Base-by-base conservation (phyloP, 2,888 invertebrate genomes). In the Ecliptopera silaceata region DNA sequence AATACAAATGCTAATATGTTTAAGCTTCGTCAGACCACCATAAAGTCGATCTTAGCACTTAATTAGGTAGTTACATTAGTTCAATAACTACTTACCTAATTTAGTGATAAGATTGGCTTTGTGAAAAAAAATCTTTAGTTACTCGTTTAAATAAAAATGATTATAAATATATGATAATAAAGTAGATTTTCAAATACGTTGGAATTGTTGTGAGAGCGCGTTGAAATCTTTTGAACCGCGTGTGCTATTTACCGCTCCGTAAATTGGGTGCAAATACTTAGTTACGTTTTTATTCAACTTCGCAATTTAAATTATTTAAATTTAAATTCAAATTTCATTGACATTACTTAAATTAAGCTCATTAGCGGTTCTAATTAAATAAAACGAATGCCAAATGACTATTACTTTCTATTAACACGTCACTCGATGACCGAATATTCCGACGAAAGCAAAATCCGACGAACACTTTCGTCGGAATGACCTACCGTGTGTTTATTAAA, bases 361-460 rank as follows among this genome's bases (percentile, higher is more conserved):
- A 49, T 51, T 50, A 45, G 45, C 43, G 15, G 45, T 39, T 36
- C 6, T 39, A 38, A 46, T 43, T 31, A 26, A 36, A 49, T 74
- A 63, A 72, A 80, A 74, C 26, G 71, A 74, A 74, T 74, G 68
- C 62, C 65, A 62, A 64, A 72, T 66, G 71, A 78, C 80, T 84
- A 82, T 86, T 86, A 88, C 88, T 90, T 91, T 90, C 90, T 86
- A 83, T 79, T 73, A 73, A 31, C 69, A 70, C 63, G 71, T 75
- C 75, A 75, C 73, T 69, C 70, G 73, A 74, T 77, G 80, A 82
- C 74, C 74, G 73, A 76, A 77, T 74, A 72, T 73, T 79, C 76
- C 70, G 80, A 80, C 76, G 89, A 89, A 90, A 90, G 87, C 87
- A 90, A 90, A 90, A 88, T 88, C 84, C 82, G 82, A 77, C 77